Evolutionary conservation across 1,140 invertebrate species (phyloP).

Genomic region (Phortica variegata): DNA sequence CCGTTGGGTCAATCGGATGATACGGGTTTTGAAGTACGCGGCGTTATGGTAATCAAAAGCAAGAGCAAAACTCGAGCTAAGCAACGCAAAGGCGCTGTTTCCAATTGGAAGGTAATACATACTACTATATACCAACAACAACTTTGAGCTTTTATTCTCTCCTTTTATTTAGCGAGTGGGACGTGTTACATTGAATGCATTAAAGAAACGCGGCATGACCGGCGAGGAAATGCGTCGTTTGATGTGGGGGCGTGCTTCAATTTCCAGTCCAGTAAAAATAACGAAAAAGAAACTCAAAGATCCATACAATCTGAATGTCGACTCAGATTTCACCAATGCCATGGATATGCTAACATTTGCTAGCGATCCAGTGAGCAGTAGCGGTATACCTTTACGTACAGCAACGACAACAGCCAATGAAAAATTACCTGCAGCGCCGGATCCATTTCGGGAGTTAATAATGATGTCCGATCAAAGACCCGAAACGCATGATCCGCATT

Average conservation of each 20-base stretch:
- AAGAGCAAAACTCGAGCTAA: conserved; percentile 94
- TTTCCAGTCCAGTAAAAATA: conserved; percentile 79
- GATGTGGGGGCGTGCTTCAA: conserved; percentile 86
- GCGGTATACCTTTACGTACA: conserved; percentile 26
- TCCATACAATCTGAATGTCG: conserved; percentile 44
- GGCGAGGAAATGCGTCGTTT: conserved; percentile 80
- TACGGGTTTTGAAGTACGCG: conserved; percentile 78
- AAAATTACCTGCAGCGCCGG: conserved; percentile 27
- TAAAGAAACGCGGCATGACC: conserved; percentile 79
- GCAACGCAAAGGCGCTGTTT: conserved; percentile 92
- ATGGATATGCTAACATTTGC: conserved; percentile 80
- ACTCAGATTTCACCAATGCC: conserved; percentile 66
- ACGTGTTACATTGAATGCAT: conserved; percentile 80
- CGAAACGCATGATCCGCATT: conserved; percentile 57
- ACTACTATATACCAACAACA: not conserved
- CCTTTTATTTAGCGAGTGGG: conserved; percentile 71
- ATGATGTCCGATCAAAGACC: conserved; percentile 57
- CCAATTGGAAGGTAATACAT: conserved; percentile 98
- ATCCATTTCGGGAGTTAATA: conserved; percentile 62
- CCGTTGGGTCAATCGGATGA: conserved; percentile 82
- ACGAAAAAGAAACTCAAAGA: conserved; percentile 59
- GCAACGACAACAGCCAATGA: not conserved
- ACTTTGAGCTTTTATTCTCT: conserved; percentile 6
- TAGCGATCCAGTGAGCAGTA: conserved; percentile 59
- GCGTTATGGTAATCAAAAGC: conserved; percentile 97